Percentiles rank a stretch among this genome's conserved stretches.
These are phyloP conservation scores for Coluber constrictor DNA, from an alignment of 2,797 vertebrate genomes.

Conservation along the genomic window DNA sequence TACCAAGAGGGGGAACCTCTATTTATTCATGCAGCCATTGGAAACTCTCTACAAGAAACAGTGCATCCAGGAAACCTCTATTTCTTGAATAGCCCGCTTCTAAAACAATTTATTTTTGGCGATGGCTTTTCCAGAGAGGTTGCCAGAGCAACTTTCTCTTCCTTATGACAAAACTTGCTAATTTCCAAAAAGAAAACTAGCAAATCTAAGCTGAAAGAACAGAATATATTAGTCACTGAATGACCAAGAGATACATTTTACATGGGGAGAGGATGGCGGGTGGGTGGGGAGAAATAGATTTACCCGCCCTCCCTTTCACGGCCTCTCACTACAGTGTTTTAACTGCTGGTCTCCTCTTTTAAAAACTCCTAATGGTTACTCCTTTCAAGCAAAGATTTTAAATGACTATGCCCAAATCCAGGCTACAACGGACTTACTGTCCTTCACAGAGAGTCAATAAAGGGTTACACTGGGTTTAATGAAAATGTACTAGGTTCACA, in stretches of 20 bases:
- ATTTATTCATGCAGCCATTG: constrained; percentile 7
- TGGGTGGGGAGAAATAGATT: not conserved
- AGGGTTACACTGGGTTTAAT: constrained; percentile 62
- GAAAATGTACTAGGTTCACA: constrained; percentile 63
- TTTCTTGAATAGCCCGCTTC: constrained; percentile 27
- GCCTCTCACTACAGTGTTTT: constrained; percentile 57
- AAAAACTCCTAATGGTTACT: constrained; percentile 55
- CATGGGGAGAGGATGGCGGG: constrained; percentile 20
- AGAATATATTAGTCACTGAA: constrained; percentile 56
- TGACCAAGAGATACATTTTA: constrained; percentile 57
- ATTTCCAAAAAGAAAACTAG: constrained; percentile 58
- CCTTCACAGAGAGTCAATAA: constrained; percentile 64
- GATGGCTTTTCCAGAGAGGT: constrained; percentile 33
- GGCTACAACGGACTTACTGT: constrained; percentile 39
- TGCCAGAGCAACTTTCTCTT: constrained; percentile 49
- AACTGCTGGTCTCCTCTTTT: constrained; percentile 39
- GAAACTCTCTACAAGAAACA: constrained; percentile 35
- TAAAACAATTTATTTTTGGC: constrained; percentile 45
- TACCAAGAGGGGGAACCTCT: not conserved
- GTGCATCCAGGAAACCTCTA: not conserved
- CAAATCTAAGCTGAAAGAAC: constrained; percentile 60
- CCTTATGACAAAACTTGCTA: constrained; percentile 58
- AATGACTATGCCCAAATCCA: constrained; percentile 48
- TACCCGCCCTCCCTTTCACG: constrained; percentile 36
- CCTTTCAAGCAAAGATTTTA: constrained; percentile 62